phyloP scores from a whole-genome alignment of 37 sponge, comb jelly and placozoan species.

The Dysidea cf. avara region DNA sequence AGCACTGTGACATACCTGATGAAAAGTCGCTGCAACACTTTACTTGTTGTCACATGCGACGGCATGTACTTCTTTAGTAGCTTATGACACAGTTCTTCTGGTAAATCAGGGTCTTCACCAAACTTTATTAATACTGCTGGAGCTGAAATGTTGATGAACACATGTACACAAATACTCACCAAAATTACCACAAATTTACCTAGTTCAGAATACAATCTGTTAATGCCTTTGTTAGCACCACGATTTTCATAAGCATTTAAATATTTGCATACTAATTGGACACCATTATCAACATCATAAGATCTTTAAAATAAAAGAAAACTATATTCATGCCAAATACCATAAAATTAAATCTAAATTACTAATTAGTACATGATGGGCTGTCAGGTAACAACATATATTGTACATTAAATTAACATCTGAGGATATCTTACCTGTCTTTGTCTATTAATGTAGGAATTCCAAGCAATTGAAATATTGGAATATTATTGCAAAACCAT shows the following conservation, averaged over 20 bases:
- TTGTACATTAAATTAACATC: no score
- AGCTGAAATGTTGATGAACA: no score
- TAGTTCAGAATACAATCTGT: slow-evolving; percentile 36
- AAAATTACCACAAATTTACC: no score
- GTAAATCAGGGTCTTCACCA: slow-evolving; percentile 4
- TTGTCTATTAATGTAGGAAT: no score
- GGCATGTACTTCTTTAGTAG: slow-evolving; percentile 58
- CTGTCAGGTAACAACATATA: no score
- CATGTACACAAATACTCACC: not conserved
- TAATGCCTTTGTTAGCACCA: slow-evolving; percentile 42
- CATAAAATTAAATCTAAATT: no score
- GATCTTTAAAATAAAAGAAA: not conserved
- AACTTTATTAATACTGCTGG: slow-evolving; percentile 3
- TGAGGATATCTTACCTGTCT: no score
- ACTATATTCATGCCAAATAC: no score
- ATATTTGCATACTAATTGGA: slow-evolving; percentile 91
- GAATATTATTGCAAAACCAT: no score
- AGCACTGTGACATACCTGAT: slow-evolving; percentile 74
- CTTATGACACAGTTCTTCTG: slow-evolving; percentile 46
- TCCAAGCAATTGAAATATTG: no score
- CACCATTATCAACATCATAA: slow-evolving; percentile 67
- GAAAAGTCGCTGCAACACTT: slow-evolving; percentile 72
- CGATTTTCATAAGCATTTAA: slow-evolving; percentile 54
- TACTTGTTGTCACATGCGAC: slow-evolving; percentile 32
- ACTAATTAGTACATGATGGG: no score